Percentiles rank a stretch among this genome's conserved stretches.
phyloP scores from a whole-genome alignment of 2,888 invertebrate species.

The Heliconius ismenius region DNA sequence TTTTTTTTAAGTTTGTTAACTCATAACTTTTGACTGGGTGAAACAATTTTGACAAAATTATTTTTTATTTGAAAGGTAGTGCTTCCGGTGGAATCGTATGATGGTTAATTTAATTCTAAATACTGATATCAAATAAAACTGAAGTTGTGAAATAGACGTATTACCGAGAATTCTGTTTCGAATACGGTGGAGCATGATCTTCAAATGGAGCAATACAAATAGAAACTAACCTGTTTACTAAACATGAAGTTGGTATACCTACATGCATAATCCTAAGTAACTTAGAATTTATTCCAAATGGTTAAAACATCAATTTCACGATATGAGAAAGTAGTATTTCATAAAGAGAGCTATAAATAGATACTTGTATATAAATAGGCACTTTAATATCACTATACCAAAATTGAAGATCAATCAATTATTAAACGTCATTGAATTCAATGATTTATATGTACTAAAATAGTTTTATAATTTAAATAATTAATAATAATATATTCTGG shows the following conservation, averaged over 20 bases:
- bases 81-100: no score
- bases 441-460: no score
- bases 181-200: background rate
- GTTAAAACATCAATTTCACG: background rate
- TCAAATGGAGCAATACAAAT: background rate
- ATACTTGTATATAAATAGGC: background rate
- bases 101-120: background rate
- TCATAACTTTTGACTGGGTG: no score
- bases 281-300: background rate
- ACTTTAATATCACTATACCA: no score
- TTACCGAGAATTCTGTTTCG: background rate
- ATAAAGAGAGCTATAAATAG: background rate
- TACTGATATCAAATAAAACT: background rate
- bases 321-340: background rate
- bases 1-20: no score
- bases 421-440: no score
- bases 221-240: background rate
- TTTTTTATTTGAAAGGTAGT: no score
- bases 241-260: background rate
- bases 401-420: no score
- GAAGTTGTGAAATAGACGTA: background rate
- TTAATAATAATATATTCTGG: background rate
- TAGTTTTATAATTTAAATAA: background rate
- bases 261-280: background rate
- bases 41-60: no score